Evolutionary conservation across 1,140 invertebrate genomes (phyloP).

Genomic region (Drosophila dunni): DNA sequence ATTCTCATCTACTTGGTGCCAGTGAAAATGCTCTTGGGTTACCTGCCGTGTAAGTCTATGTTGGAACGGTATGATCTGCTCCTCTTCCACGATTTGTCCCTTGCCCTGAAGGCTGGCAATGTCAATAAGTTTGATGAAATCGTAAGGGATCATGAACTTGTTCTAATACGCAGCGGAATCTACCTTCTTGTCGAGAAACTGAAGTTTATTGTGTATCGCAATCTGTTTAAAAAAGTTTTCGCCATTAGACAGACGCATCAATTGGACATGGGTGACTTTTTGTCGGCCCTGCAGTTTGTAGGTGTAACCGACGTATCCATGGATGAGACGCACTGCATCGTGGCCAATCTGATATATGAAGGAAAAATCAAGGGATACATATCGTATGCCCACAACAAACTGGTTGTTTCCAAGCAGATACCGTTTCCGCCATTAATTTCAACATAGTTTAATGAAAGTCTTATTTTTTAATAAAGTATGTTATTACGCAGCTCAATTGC

Average conservation of each 20-base stretch:
- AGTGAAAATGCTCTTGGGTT: constrained; percentile 98
- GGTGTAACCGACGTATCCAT: constrained; percentile 94
- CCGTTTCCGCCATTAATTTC: constrained; percentile 92
- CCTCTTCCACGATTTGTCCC: constrained; percentile 95
- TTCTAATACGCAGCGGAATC: constrained; percentile 97
- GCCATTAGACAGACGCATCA: constrained; percentile 94
- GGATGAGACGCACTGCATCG: constrained; percentile 97
- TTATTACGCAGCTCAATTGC: background rate
- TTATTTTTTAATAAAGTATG: constrained; percentile 13
- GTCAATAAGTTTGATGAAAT: constrained; percentile 93
- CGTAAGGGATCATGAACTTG: constrained; percentile 93
- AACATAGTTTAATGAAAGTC: constrained; percentile 48
- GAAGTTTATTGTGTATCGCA: constrained; percentile 97
- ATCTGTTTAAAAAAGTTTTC: constrained; percentile 98
- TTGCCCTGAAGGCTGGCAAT: constrained; percentile 95
- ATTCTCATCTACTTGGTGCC: constrained; percentile 98
- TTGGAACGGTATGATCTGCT: constrained; percentile 95
- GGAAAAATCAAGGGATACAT: constrained; percentile 98
- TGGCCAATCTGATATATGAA: constrained; percentile 98
- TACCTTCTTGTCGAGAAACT: constrained; percentile 98
- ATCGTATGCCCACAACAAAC: constrained; percentile 97
- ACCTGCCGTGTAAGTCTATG: constrained; percentile 92
- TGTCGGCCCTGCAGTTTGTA: constrained; percentile 91
- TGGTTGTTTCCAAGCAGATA: constrained; percentile 98
- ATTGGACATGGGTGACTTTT: constrained; percentile 93